Evolutionary conservation across 1,140 invertebrate species (phyloP).

Genomic region (Drosophila bifasciata): DNA sequence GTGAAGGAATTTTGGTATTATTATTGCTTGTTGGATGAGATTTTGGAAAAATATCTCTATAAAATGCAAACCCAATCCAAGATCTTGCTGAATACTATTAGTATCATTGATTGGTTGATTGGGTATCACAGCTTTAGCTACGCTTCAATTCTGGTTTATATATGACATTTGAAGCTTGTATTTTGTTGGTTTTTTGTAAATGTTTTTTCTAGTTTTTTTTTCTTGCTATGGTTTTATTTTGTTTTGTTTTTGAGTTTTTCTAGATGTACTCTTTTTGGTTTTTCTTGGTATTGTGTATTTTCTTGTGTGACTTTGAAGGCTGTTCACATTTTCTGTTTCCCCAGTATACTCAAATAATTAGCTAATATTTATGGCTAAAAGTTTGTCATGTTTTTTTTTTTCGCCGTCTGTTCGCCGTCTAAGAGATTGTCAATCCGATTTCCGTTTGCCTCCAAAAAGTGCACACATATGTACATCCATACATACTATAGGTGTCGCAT

Average conservation of each 20-base stretch:
- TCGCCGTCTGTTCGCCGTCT: conserved; percentile 22
- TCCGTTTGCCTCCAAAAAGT: conserved; percentile 24
- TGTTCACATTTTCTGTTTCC: conserved; percentile 30
- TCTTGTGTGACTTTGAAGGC: conserved; percentile 21
- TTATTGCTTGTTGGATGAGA: too few species aligned
- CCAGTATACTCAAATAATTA: conserved; percentile 48
- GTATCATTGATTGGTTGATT: too few species aligned
- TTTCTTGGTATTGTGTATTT: conserved; percentile 8
- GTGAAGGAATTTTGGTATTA: too few species aligned
- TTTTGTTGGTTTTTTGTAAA: too few species aligned
- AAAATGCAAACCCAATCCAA: too few species aligned
- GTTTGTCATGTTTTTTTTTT: conserved; percentile 49
- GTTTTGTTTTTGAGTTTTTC: too few species aligned
- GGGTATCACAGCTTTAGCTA: background rate
- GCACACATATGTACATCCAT: conserved; percentile 25
- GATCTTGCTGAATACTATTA: too few species aligned
- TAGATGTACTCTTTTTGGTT: conserved; percentile 14
- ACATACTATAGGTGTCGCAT: conserved; percentile 13
- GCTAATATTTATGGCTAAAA: conserved; percentile 61
- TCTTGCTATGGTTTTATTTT: conserved; percentile 11
- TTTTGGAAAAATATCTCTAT: too few species aligned
- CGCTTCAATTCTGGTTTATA: conserved; percentile 9
- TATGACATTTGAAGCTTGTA: conserved; percentile 34
- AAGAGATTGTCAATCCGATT: conserved; percentile 47
- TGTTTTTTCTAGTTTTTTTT: background rate